Evolutionary conservation across 2,113 vertebrate genomes (phyloP).

Genomic region (Pseudorhombus dupliciocellatus): DNA sequence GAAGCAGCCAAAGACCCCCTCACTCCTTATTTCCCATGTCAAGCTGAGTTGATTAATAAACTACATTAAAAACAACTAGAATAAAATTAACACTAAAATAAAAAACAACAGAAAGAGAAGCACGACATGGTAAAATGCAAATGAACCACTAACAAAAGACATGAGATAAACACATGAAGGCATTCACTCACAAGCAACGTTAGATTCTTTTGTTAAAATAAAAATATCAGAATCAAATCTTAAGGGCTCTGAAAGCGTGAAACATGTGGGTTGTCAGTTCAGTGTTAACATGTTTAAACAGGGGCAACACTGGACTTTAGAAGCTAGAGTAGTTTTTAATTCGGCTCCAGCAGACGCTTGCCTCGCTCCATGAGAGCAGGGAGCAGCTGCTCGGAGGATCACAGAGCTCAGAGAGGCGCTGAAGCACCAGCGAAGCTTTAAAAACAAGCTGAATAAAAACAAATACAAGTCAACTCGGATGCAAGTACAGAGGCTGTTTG

Average conservation of each 20-base stretch:
- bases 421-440: not conserved
- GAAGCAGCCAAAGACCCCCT: not conserved
- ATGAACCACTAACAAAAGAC: not conserved
- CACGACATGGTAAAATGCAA: not conserved
- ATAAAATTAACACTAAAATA: not conserved
- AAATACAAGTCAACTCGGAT: not conserved
- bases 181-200: no score
- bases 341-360: not conserved
- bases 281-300: not conserved
- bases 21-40: not conserved
- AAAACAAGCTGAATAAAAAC: not conserved
- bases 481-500: not conserved
- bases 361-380: not conserved
- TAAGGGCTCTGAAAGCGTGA: not conserved
- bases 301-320: not conserved
- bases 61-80: not conserved
- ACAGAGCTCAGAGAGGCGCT: not conserved
- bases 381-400: slow-evolving; percentile 4
- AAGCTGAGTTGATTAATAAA: not conserved
- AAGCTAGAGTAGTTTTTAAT: not conserved
- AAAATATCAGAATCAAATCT: not conserved
- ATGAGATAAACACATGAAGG: no score
- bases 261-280: not conserved
- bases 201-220: no score
- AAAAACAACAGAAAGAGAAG: not conserved